Evolutionary conservation across 2,113 vertebrate species (phyloP), one percentile per base, ranked within the genome.

Genomic region (Acinonyx jubatus): DNA sequence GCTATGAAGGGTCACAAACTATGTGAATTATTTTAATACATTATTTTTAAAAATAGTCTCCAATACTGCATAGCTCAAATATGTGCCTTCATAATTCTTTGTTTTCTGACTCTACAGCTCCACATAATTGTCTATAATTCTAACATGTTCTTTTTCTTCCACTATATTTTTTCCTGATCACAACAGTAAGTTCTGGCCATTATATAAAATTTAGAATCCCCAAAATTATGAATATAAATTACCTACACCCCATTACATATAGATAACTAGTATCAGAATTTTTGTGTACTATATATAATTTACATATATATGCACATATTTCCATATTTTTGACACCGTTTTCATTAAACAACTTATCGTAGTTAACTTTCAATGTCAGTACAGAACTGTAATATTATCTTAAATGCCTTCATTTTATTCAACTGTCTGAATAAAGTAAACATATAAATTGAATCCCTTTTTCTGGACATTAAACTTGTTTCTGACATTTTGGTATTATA

Each of bases 341-440:
- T 96, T 92, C 3, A 18, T 94, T 89, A 92, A 79, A 79, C 21
- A 88, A 33, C 80, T 88, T 84, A 91, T 76, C 13, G 52, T 52
- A 29, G 38, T 6, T 68, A 76, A 36, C 29, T 92, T 96, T 91
- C 31, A 92, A 27, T 71, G 38, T 81, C 45, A 66, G 3, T n/a
- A 89, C 31, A 68, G 8, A 66, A 50, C 73, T 91, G 81, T 2
- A 69, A 81, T 81, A 92, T 57, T 79, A 73, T 29, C 33, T 85
- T 89, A 57, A 94, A 92, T 80, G 48, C 3, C 25, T 97, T 92
- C 61, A 90, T 36, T 29, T 90, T 86, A 81, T 90, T 45, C 23
- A 96, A 79, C 4, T 33, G 27, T 92, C 57, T 78, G 33, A 61
- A 92, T 92, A 66, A 97, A 65, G 3, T 25, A 63, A 90, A 50